Evolutionary conservation across 23 tunicate species (phyloP).

Genomic region (Trididemnum clinides): DNA sequence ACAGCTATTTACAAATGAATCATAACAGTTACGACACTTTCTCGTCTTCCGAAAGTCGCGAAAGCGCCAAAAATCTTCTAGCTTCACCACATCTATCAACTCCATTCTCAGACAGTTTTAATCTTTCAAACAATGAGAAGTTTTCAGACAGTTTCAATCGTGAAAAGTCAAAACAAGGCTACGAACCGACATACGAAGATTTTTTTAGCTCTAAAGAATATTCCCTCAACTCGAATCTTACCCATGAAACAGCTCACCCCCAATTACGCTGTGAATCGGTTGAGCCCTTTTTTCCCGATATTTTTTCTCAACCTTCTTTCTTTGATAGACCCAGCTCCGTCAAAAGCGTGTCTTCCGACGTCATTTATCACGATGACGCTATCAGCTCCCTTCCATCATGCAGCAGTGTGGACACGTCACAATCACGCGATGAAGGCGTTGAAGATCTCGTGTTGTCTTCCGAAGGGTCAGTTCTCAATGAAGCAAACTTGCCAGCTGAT

Average conservation of each 20-base stretch:
- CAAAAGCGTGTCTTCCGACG: background rate
- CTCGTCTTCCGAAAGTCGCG: constrained; percentile 26
- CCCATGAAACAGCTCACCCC: no score
- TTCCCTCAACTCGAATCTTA: background rate
- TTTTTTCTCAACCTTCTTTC: background rate
- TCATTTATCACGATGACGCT: background rate
- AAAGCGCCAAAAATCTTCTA: background rate
- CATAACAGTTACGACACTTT: no score
- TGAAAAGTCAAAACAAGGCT: background rate
- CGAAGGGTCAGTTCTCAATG: background rate
- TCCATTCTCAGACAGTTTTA: background rate
- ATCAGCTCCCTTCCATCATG: background rate
- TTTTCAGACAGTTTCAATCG: no score
- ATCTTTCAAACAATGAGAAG: no score
- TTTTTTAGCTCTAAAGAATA: background rate
- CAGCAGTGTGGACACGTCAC: background rate
- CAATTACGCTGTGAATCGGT: constrained; percentile 20
- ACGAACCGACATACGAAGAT: background rate
- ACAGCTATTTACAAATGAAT: no score
- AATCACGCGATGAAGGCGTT: background rate
- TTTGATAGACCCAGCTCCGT: background rate
- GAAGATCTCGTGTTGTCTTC: background rate
- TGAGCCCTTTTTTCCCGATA: constrained; percentile 41
- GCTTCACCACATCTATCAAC: background rate
- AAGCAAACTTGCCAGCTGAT: background rate